Evolutionary conservation across 1,140 invertebrate genomes (phyloP).

Genomic region (Heliconius himera): DNA sequence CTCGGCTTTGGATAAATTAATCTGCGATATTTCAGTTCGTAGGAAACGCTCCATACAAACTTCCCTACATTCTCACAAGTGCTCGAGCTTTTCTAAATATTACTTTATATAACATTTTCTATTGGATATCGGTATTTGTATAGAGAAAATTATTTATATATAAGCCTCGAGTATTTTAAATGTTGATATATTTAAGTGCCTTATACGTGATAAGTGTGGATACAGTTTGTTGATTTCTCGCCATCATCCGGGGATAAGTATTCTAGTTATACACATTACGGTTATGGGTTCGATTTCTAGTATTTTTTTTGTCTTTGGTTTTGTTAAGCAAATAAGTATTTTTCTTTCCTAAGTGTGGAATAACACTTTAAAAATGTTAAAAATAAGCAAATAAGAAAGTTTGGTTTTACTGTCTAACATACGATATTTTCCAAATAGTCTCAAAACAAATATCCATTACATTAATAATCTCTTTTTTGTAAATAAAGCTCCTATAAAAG

Average conservation of each 20-base stretch:
- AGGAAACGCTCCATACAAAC: not conserved
- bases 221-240: not conserved
- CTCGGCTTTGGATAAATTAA: slow-evolving; percentile 12
- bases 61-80: not conserved
- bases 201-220: not conserved
- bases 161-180: not conserved
- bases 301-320: too few species aligned
- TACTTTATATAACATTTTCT: not conserved
- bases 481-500: too few species aligned
- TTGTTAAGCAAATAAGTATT: too few species aligned
- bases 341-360: too few species aligned
- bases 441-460: too few species aligned
- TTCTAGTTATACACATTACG: too few species aligned
- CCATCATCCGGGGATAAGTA: not conserved
- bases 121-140: not conserved
- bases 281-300: too few species aligned
- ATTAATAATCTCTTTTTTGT: too few species aligned
- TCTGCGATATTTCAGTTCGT: slow-evolving; percentile 12
- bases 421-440: too few species aligned
- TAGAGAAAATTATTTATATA: not conserved
- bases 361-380: too few species aligned
- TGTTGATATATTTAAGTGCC: not conserved
- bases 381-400: too few species aligned
- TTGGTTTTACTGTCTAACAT: too few species aligned
- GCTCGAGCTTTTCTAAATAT: not conserved